Evolutionary conservation across 2,797 vertebrate species (phyloP).

Genomic region (Iguana delicatissima): DNA sequence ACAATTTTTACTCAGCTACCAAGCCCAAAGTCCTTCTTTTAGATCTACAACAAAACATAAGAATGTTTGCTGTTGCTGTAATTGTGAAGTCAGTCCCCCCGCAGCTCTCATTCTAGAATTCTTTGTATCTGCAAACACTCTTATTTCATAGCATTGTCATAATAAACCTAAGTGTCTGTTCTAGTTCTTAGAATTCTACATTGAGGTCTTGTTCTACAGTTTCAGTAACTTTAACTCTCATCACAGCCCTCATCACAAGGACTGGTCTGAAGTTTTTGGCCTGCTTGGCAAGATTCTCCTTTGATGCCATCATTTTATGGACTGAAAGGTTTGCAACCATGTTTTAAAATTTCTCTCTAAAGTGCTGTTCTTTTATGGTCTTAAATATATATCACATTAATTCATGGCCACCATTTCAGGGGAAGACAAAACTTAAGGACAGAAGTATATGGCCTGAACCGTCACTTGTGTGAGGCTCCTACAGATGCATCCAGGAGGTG

Average conservation of each 20-base stretch:
- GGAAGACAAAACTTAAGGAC: background rate
- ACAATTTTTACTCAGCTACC: background rate
- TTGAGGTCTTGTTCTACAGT: background rate
- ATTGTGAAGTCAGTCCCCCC: too few relatives aligned
- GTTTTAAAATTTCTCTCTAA: background rate
- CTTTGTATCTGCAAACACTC: conserved; percentile 9
- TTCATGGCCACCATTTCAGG: background rate
- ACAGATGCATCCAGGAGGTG: background rate
- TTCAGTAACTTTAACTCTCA: background rate
- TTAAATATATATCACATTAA: background rate
- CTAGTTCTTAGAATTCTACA: conserved; percentile 28
- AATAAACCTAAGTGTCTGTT: conserved; percentile 1
- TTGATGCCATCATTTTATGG: background rate
- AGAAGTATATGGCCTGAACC: background rate
- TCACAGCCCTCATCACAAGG: background rate
- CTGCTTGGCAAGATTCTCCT: background rate
- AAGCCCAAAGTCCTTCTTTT: background rate
- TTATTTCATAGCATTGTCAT: conserved; percentile 27
- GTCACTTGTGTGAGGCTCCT: background rate
- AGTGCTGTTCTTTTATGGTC: background rate
- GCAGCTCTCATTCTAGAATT: conserved; percentile 25
- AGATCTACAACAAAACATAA: background rate
- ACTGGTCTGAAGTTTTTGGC: background rate
- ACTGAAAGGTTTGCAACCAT: background rate
- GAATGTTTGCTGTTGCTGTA: background rate